Conservation (phyloP, 2,113 vertebrate species). For the Onychorhynchus coronatus region DNA sequence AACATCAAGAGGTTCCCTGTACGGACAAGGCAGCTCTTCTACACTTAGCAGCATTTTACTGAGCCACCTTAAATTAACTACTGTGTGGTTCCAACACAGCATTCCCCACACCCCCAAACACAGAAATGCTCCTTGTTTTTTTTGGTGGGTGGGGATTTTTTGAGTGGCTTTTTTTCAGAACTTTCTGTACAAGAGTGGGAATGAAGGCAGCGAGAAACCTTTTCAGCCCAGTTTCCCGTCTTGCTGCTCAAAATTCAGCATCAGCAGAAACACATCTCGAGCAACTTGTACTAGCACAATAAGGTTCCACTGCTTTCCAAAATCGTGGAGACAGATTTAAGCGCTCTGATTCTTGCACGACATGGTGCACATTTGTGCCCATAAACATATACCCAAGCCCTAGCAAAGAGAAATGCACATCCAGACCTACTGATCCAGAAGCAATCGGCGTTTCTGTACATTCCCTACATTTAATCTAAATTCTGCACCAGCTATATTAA, state of each 20-base stretch:
- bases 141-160: background rate
- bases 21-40: conserved; percentile 52
- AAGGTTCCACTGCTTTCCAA: conserved; percentile 37
- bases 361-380: background rate
- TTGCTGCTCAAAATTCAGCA: conserved; percentile 45
- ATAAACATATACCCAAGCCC: conserved; percentile 19
- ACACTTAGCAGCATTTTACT: conserved; percentile 29
- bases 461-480: conserved; percentile 71
- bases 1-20: conserved; percentile 80
- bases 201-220: background rate
- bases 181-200: background rate
- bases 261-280: conserved; percentile 40
- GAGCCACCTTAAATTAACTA: conserved; percentile 58
- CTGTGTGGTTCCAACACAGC: background rate
- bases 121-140: background rate
- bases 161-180: background rate
- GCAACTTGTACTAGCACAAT: conserved; percentile 1
- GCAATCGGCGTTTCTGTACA: conserved; percentile 64
- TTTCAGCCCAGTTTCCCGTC: background rate
- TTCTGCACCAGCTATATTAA: conserved; percentile 75
- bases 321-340: background rate
- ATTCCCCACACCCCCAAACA: background rate
- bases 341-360: background rate
- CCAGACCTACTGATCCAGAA: conserved; percentile 71
- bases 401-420: conserved; percentile 63